Base-by-base conservation (phyloP, 2,888 invertebrate species). In the Cheiracanthium punctorium region DNA sequence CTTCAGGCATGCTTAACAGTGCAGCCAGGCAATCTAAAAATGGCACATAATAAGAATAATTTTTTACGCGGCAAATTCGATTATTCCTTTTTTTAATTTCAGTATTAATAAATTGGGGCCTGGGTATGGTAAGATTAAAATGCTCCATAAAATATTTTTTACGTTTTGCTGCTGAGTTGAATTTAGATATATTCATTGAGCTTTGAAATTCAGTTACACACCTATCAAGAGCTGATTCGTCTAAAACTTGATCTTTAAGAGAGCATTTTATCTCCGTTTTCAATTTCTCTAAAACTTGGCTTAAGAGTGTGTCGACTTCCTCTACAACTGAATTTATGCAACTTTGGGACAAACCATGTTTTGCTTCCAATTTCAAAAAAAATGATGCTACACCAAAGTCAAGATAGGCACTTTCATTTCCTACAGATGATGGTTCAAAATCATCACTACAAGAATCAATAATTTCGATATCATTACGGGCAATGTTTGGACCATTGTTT, bases 321-420 rank as follows among this genome's bases (percentile, higher is more conserved):
- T 65, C 65, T n/a, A 64, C 67, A 33, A 76, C 24, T n/a, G 17
- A 10, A 37, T 76, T 32, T 14, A 76, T 37, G 14, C 17, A 64
- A 48, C n/a, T 64, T 12, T 76, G 65, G 7, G 76, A 64, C 29
- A 76, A 24, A 1, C 76, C 76, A 67, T 67, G 41, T 67, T 76
- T 76, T 37, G 33, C 65, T 41, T 76, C 67, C 10, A 76, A 37
- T 37, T 76, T 76, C 24, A 76, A 65, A 64, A 76, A 41, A 37
- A 65, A 76, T 10, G 76, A 28, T 29, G 76, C 76, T 14, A 65
- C 10, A 29, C 24, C 48, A 37, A 65, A 76, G 8, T 24, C 28
- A 28, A 28, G 20, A 14, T n/a, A 10, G n/a, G n/a, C n/a, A n/a
- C n/a, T n/a, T n/a, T n/a, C n/a, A 8, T 12, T 17, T 43, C 29